Evolutionary conservation across 2,797 vertebrate genomes (phyloP).

Genomic region (Macroramphosus scolopax): DNA sequence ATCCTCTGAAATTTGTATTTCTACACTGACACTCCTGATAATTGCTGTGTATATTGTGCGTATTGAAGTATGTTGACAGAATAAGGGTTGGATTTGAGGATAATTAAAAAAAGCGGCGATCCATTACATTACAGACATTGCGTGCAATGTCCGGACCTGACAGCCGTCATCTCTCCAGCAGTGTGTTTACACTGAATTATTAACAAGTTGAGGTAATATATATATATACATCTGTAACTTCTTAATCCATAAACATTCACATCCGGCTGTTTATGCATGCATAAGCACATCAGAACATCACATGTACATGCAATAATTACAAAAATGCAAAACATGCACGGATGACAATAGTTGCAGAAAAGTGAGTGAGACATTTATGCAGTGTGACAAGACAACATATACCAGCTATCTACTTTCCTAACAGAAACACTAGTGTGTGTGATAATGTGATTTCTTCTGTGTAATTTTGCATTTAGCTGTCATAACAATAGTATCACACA

Average conservation of each 20-base stretch:
- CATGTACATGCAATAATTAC: background rate
- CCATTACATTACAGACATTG: background rate
- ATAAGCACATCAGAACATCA: background rate
- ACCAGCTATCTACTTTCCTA: background rate
- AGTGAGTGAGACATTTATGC: background rate
- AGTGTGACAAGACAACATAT: background rate
- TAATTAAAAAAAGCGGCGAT: conserved; percentile 19
- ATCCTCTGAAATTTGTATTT: conserved; percentile 22
- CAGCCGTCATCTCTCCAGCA: conserved; percentile 19
- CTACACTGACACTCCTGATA: conserved; percentile 30
- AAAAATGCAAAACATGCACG: conserved; percentile 4
- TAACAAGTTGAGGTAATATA: background rate
- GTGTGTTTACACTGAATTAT: conserved; percentile 19
- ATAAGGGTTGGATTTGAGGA: conserved; percentile 5
- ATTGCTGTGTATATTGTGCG: conserved; percentile 28
- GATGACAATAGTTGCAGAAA: background rate
- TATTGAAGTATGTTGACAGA: conserved; percentile 32
- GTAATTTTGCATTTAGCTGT: conserved; percentile 8
- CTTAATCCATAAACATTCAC: too few relatives aligned
- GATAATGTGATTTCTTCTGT: conserved; percentile 12
- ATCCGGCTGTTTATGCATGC: background rate
- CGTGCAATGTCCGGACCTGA: conserved; percentile 2
- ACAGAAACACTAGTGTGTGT: background rate
- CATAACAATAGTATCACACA: too few relatives aligned
- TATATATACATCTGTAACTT: too few relatives aligned